Evolutionary conservation across 2,888 invertebrate genomes (phyloP), one percentile per base, ranked within the genome.

Genomic region (Drosophila anceps): DNA sequence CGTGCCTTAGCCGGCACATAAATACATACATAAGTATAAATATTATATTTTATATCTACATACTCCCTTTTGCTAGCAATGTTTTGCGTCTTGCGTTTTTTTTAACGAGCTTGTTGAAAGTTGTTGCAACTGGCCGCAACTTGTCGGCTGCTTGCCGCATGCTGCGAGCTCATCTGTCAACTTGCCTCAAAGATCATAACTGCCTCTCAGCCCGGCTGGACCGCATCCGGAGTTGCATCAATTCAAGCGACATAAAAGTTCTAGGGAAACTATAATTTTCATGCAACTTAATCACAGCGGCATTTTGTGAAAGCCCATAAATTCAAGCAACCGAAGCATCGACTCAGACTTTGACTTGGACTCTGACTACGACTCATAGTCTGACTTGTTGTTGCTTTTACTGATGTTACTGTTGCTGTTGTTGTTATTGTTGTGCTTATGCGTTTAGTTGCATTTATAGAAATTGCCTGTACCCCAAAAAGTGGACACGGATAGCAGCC

Each of bases 211-310:
- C 13, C 43, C 50, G 59, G 35, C 53, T 71, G 58, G 71, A 63
- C 63, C 62, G 84, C 84, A 84, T 84, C 83, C 84, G 82, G 82
- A 71, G 84, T 62, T 44, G 83, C 88, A 84, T 81, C 85, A 84
- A 84, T 87, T 87, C 87, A 84, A 76, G 84, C 84, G 85, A 84
- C 88, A 87, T 84, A 79, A 81, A 81, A 81, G 76, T 81, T 79
- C 79, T 79, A 69, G 79, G 82, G 72, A 84, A 87, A 85, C 88
- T 87, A 83, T 87, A 87, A 87, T 87, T 87, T 84, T 73, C 83
- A 70, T 74, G 70, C 76, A 74, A 70, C 85, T 87, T 87, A 84
- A 87, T 84, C 85, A 82, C 79, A 82, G 84, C 84, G 84, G 86
- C 86, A 69, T 84, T 82, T 76, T 79, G 69, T 76, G 71, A 78